These are phyloP conservation scores for Strigamia crassipes DNA, from an alignment of 2,888 invertebrate species.

Conservation along the genomic window DNA sequence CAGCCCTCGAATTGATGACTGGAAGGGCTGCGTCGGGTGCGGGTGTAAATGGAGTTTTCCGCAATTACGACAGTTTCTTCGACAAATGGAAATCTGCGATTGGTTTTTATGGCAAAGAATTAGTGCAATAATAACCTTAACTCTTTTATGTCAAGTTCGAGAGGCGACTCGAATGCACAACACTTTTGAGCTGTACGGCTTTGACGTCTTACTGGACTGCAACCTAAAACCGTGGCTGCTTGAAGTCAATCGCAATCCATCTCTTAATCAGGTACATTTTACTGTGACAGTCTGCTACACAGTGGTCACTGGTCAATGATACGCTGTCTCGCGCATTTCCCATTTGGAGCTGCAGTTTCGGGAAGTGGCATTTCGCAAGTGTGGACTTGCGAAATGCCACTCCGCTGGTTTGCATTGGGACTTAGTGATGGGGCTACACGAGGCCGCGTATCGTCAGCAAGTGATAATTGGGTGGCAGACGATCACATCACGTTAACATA, in stretches of 20 bases:
- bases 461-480: too few species aligned
- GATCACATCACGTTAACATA: too few species aligned
- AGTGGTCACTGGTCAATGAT: too few species aligned
- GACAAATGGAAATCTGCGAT: conserved; percentile 71
- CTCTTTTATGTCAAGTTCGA: conserved; percentile 71
- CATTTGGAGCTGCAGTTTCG: too few species aligned
- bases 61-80: conserved; percentile 75
- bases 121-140: conserved; percentile 73
- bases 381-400: too few species aligned
- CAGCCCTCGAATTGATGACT: conserved; percentile 78
- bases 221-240: conserved; percentile 84
- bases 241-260: conserved; percentile 85
- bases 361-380: too few species aligned
- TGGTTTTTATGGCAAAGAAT: conserved; percentile 81
- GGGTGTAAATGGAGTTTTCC: conserved; percentile 86
- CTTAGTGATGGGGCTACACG: too few species aligned
- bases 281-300: too few species aligned
- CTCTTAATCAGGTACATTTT: conserved; percentile 66
- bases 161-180: conserved; percentile 1
- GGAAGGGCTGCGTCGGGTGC: conserved; percentile 78
- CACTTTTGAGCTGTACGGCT: conserved; percentile 82
- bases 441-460: too few species aligned
- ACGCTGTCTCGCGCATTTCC: too few species aligned
- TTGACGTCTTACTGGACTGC: conserved; percentile 84
- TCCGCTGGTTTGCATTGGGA: too few species aligned